Evolutionary conservation across 2,797 vertebrate genomes (phyloP).

Genomic region (Syndactyla subalaris): DNA sequence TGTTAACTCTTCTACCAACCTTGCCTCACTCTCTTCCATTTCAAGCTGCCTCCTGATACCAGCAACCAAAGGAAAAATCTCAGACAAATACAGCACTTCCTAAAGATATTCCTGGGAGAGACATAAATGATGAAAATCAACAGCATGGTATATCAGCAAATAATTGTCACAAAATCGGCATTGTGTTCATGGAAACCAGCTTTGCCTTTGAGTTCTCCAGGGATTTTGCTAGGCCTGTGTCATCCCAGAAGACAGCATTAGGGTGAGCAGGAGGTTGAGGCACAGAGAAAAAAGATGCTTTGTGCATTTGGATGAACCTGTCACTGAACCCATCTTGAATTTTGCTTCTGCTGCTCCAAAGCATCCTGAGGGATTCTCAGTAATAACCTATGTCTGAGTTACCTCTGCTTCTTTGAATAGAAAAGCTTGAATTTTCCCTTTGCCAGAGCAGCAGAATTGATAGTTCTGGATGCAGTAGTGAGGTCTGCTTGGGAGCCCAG

Average conservation of each 20-base stretch:
- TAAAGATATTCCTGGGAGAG: not conserved
- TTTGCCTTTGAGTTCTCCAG: not conserved
- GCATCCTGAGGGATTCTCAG: not conserved
- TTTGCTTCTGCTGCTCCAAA: not conserved
- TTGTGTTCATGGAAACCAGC: not conserved
- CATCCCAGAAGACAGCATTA: not conserved
- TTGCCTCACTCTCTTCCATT: not conserved
- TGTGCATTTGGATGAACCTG: not conserved
- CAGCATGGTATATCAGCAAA: not conserved
- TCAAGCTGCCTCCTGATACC: not conserved
- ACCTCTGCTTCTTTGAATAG: not conserved
- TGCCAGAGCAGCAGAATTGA: not conserved
- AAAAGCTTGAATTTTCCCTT: not conserved
- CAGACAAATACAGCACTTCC: not conserved
- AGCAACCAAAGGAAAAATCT: not conserved
- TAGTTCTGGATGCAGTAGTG: not conserved
- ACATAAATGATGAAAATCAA: not conserved
- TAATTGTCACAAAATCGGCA: not conserved
- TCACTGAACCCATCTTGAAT: not conserved
- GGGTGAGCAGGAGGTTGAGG: not conserved
- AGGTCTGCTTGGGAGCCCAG: not conserved
- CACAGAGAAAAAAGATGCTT: not conserved
- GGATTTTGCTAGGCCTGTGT: not conserved
- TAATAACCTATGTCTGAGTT: not conserved
- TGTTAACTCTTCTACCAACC: not conserved